Conservation (phyloP, 2,888 invertebrate species). For the Mesoligia furuncula region DNA sequence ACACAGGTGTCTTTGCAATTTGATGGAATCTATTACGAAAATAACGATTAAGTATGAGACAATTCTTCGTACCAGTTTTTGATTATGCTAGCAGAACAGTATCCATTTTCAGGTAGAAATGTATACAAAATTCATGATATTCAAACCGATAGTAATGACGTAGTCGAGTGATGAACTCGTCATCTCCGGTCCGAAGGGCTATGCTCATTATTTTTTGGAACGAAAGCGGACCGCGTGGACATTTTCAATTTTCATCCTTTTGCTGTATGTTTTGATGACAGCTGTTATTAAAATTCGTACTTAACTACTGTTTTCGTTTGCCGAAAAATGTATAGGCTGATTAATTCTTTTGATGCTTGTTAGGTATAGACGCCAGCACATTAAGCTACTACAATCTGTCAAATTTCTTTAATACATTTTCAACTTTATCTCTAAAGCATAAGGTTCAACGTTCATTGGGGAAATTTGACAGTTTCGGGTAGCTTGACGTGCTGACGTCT, state of each 20-base stretch:
- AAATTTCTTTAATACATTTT: no score
- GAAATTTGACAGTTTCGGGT: no score
- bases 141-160: conserved; percentile 39
- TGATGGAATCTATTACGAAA: neutral
- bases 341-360: neutral
- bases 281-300: conserved; percentile 11
- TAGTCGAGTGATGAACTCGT: conserved; percentile 28
- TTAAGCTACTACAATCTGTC: neutral
- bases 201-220: conserved; percentile 52
- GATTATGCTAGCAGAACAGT: neutral
- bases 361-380: neutral
- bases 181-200: conserved; percentile 42
- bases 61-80: neutral
- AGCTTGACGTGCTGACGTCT: no score
- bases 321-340: neutral
- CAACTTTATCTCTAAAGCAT: no score
- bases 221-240: conserved; percentile 4
- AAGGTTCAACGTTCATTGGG: no score
- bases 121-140: conserved; percentile 25
- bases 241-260: conserved; percentile 27
- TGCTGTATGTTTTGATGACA: no score
- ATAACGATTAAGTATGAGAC: neutral
- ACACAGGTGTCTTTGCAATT: neutral
- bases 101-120: conserved; percentile 17
- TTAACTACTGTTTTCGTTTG: neutral